Conservation (phyloP, 2,888 invertebrate genomes). For the Esperia sulphurella region DNA sequence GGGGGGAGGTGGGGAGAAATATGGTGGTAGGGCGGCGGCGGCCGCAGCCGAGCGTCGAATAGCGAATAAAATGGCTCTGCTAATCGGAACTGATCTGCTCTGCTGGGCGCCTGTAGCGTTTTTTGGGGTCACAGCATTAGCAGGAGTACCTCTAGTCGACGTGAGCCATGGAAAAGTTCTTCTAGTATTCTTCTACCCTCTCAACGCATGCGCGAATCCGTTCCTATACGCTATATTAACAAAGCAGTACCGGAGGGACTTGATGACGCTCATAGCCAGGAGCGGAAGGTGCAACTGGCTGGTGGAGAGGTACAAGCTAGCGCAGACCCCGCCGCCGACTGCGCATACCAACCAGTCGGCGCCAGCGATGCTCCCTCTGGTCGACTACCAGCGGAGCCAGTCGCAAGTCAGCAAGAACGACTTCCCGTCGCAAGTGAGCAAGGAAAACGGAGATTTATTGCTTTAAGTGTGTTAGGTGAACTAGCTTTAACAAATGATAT, state of each 20-base stretch:
- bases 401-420: slow-evolving; percentile 21
- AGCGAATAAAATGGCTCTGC: slow-evolving; percentile 94
- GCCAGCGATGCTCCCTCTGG: slow-evolving; percentile 54
- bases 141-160: slow-evolving; percentile 90
- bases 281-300: slow-evolving; percentile 72
- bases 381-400: slow-evolving; percentile 53
- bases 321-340: slow-evolving; percentile 63
- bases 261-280: slow-evolving; percentile 83
- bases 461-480: slow-evolving; percentile 34
- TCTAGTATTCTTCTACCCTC: slow-evolving; percentile 93
- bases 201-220: slow-evolving; percentile 95
- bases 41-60: slow-evolving; percentile 85
- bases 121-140: slow-evolving; percentile 91
- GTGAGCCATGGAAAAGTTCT: slow-evolving; percentile 89
- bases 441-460: slow-evolving; percentile 54
- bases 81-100: slow-evolving; percentile 91
- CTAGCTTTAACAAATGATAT: slow-evolving; percentile 33
- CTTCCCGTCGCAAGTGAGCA: slow-evolving; percentile 31
- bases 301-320: slow-evolving; percentile 58
- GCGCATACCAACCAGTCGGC: slow-evolving; percentile 64
- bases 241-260: slow-evolving; percentile 89
- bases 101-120: slow-evolving; percentile 95
- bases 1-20: slow-evolving; percentile 83
- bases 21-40: slow-evolving; percentile 81
- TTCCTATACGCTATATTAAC: slow-evolving; percentile 95